Conservation (phyloP, 1,140 invertebrate genomes). For the Drosophila ambigua region DNA sequence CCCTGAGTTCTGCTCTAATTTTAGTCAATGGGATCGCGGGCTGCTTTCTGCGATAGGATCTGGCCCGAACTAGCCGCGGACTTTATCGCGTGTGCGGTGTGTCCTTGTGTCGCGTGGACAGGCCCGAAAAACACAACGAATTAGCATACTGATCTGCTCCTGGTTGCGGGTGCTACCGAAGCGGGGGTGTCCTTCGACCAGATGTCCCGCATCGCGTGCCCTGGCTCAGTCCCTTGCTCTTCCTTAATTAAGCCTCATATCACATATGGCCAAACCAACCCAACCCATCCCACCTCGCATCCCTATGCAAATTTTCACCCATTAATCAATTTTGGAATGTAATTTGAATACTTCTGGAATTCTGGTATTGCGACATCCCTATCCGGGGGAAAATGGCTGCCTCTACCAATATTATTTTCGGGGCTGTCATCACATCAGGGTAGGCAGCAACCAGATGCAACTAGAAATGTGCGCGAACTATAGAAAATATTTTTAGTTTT, state of each 20-base stretch:
- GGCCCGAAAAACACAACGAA: conserved; percentile 34
- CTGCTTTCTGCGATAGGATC: conserved; percentile 13
- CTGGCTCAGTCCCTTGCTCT: conserved; percentile 7
- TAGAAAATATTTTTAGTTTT: too few species aligned
- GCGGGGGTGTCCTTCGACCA: conserved; percentile 37
- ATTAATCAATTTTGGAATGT: conserved; percentile 64
- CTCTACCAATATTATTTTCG: conserved; percentile 38
- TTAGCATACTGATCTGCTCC: conserved; percentile 58
- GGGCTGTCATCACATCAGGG: conserved; percentile 39
- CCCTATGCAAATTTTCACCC: conserved; percentile 67
- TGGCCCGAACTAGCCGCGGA: conserved; percentile 37
- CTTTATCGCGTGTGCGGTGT: conserved; percentile 72
- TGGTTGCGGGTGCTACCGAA: conserved; percentile 2
- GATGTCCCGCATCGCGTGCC: conserved; percentile 38
- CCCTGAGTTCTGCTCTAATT: conserved; percentile 42
- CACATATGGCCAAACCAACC: conserved; percentile 50
- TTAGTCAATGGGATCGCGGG: conserved; percentile 47
- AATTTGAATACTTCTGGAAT: conserved; percentile 57
- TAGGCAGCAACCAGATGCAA: not conserved
- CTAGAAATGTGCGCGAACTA: too few species aligned
- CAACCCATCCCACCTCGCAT: conserved; percentile 2
- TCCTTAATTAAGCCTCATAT: conserved; percentile 56
- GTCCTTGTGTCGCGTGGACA: conserved; percentile 64
- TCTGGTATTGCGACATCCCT: not conserved
- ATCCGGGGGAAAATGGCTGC: conserved; percentile 16